Evolutionary conservation across 1,140 invertebrate genomes (phyloP).

Genomic region (Drosophila fuyamai): DNA sequence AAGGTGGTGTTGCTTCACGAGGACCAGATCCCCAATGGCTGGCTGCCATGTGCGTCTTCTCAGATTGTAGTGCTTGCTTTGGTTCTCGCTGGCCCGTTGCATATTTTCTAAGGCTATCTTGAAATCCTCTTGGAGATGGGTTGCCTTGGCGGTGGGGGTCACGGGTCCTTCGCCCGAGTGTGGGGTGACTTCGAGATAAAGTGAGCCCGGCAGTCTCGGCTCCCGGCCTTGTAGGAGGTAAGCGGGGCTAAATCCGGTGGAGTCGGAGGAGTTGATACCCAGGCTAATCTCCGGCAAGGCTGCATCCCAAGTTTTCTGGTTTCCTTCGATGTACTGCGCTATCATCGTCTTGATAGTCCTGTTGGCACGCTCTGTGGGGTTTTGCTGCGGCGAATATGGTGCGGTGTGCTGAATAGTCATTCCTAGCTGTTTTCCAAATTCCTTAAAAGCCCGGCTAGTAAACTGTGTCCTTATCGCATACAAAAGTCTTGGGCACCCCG

Average conservation of each 20-base stretch:
- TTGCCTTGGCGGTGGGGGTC: background rate
- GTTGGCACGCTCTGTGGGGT: constrained; percentile 14
- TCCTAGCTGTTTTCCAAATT: background rate
- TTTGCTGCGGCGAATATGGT: background rate
- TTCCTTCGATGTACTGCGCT: background rate
- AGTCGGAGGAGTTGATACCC: background rate
- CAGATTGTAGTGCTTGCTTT: background rate
- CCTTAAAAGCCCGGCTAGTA: background rate
- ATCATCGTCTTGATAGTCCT: constrained; percentile 25
- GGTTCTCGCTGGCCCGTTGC: background rate
- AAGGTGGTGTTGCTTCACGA: no score
- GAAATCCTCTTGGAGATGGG: background rate
- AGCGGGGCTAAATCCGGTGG: background rate
- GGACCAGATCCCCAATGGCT: no score
- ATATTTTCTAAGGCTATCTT: background rate
- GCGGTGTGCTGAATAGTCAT: no score
- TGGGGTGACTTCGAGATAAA: background rate
- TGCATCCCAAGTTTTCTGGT: constrained; percentile 5
- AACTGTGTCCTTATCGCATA: constrained; percentile 4
- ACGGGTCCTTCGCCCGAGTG: background rate
- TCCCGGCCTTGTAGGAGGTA: constrained; percentile 10
- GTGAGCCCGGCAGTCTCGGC: background rate
- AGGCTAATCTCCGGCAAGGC: constrained; percentile 8
- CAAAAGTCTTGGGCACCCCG: background rate
- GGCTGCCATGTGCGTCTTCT: no score